Evolutionary conservation across 2,888 invertebrate genomes (phyloP), one percentile per base, ranked within the genome.

Genomic region (Criorhina ranunculi): DNA sequence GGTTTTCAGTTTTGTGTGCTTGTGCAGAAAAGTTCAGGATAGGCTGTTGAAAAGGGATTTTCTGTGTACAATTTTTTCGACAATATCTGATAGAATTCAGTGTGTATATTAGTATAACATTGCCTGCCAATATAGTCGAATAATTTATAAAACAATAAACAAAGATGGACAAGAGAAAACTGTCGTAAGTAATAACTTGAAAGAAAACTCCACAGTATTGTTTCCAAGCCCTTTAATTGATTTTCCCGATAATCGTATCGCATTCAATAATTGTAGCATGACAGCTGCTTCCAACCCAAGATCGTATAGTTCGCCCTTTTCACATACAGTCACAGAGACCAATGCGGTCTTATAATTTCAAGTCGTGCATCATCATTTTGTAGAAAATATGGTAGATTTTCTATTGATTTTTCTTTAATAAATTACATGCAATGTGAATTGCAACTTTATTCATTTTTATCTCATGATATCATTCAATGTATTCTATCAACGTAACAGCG

Each of bases 151-250:
- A 57, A 49, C 7, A 49, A 15, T 64, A 51, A 35, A 44, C 35
- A 11, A 75, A 70, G 87, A 91, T 91, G 91, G 91, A 92, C 88
- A 92, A 91, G 88, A 89, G 92, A 90, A 92, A 92, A 90, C 88
- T 92, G 87, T 92, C 92, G 92, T 92, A 91, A 91, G 92, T 92
- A 89, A 3, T 82, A 66, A 60, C 35, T 46, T 6, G 7, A 46
- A 46, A 12, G 51, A 79, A 60, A 6, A 31, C 0, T 8, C 24
- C 3, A 29, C 19, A 46, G 6, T n/a, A 24, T 29, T 55, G 12
- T 33, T 15, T 44, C 17, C 29, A n/a, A 60, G 19, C 51, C 31
- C 7, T 53, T 12, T 59, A 77, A 77, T 77, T 77, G 76, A 77
- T 77, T 77, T 77, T 77, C 60, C 57, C n/a, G 12, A 57, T 69